Evolutionary conservation across 2,888 invertebrate species (phyloP).

Genomic region (Exocentrus adspersus): DNA sequence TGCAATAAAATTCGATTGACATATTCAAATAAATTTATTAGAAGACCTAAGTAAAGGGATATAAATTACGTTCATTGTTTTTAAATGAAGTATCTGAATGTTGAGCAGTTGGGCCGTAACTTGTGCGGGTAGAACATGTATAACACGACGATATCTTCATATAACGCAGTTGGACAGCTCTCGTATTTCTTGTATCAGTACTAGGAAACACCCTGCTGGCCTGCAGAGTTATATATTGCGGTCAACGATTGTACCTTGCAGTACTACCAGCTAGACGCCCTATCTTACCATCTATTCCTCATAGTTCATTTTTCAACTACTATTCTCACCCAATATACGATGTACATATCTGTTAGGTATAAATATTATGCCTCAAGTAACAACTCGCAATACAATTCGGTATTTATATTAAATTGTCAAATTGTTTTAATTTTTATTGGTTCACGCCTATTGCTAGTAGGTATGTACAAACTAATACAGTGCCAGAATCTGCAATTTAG

Average conservation of each 20-base stretch:
- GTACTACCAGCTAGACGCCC: conserved; percentile 59
- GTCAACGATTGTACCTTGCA: conserved; percentile 59
- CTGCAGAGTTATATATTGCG: conserved; percentile 61
- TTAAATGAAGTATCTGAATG: conserved; percentile 45
- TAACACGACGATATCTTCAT: conserved; percentile 63
- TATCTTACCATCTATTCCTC: conserved; percentile 48
- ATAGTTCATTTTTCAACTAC: conserved; percentile 35
- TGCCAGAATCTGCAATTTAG: background rate
- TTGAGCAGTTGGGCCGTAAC: conserved; percentile 54
- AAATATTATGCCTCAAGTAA: background rate
- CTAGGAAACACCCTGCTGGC: conserved; percentile 63
- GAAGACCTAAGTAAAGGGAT: background rate
- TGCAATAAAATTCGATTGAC: too few species aligned
- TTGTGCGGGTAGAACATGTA: conserved; percentile 58
- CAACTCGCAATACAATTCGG: background rate
- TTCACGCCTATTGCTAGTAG: too few species aligned
- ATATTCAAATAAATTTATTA: background rate
- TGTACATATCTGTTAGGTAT: background rate
- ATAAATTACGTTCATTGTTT: conserved; percentile 35
- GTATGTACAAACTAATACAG: too few species aligned
- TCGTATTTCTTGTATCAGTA: conserved; percentile 64
- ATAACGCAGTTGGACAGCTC: conserved; percentile 61
- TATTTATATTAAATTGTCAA: background rate
- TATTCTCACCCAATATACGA: conserved; percentile 29
- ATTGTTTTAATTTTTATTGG: too few species aligned